Evolutionary conservation across 2,888 invertebrate genomes (phyloP).

Genomic region (Arctia plantaginis): DNA sequence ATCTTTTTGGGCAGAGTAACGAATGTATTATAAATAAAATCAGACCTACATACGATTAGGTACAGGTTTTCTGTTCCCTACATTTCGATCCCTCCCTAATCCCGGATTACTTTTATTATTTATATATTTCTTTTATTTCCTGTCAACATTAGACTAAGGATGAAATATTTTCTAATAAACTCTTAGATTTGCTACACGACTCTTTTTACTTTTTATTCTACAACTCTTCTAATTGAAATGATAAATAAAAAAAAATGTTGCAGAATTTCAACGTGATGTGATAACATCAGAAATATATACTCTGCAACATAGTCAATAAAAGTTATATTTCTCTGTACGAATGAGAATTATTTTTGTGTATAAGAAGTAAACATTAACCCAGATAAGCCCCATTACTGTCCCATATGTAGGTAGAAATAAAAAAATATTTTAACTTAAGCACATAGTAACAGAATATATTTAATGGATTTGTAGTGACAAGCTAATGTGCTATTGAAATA

Average conservation of each 20-base stretch:
- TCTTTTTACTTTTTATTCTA: neutral
- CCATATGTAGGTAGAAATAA: too few relatives aligned
- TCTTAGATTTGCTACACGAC: neutral
- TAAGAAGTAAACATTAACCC: neutral
- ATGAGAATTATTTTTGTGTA: neutral
- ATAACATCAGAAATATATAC: neutral
- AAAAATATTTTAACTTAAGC: too few relatives aligned
- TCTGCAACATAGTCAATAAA: neutral
- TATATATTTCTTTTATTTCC: too few relatives aligned
- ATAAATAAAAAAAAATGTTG: neutral
- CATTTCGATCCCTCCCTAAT: too few relatives aligned
- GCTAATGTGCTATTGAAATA: too few relatives aligned
- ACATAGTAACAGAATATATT: too few relatives aligned
- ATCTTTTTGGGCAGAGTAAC: too few relatives aligned
- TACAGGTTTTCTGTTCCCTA: neutral
- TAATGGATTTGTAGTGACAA: too few relatives aligned
- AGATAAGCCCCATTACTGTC: too few relatives aligned
- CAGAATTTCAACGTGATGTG: neutral
- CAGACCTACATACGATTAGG: too few relatives aligned
- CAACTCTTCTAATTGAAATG: too few relatives aligned
- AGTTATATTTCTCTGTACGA: neutral
- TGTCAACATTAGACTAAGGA: neutral
- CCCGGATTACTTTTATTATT: neutral
- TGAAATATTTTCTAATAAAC: neutral
- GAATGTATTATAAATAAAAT: too few relatives aligned